phyloP scores from a whole-genome alignment of 2,113 vertebrate species.

The Grammomys dolichurus region DNA sequence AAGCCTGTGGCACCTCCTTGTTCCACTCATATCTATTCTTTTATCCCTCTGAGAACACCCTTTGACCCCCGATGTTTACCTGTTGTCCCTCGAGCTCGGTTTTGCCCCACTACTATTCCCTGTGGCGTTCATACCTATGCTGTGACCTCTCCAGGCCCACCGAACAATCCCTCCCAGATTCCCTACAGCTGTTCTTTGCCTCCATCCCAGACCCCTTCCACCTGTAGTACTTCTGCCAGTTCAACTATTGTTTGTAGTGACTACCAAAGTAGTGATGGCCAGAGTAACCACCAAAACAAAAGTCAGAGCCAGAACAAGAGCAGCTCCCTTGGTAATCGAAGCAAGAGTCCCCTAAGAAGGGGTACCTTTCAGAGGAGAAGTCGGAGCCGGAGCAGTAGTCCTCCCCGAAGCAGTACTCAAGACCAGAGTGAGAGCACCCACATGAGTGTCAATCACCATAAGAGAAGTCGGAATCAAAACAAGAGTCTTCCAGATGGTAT shows the following conservation, averaged over 20 bases:
- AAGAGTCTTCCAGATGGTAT: neutral
- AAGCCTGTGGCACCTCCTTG: constrained; percentile 68
- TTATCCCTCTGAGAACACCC: constrained; percentile 75
- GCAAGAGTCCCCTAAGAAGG: neutral
- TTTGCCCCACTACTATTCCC: constrained; percentile 50
- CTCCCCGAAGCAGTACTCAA: neutral
- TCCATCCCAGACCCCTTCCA: constrained; percentile 54
- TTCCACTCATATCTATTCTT: constrained; percentile 81
- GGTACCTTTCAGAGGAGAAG: neutral
- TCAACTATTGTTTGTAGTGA: constrained; percentile 28
- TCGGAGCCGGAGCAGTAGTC: neutral
- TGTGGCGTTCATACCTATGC: constrained; percentile 75
- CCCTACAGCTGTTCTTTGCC: constrained; percentile 72
- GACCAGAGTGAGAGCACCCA: neutral
- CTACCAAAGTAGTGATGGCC: constrained; percentile 28
- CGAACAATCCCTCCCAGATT: constrained; percentile 18
- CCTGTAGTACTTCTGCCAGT: constrained; percentile 18
- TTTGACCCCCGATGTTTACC: constrained; percentile 72
- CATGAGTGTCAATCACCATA: neutral
- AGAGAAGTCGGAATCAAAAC: neutral
- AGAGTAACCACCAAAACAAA: neutral
- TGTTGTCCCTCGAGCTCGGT: neutral
- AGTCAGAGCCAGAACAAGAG: constrained; percentile 6
- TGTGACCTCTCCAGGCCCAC: constrained; percentile 54
- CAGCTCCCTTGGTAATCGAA: neutral